Evolutionary conservation across 2,113 vertebrate species (phyloP).

Genomic region (Anser cygnoides): DNA sequence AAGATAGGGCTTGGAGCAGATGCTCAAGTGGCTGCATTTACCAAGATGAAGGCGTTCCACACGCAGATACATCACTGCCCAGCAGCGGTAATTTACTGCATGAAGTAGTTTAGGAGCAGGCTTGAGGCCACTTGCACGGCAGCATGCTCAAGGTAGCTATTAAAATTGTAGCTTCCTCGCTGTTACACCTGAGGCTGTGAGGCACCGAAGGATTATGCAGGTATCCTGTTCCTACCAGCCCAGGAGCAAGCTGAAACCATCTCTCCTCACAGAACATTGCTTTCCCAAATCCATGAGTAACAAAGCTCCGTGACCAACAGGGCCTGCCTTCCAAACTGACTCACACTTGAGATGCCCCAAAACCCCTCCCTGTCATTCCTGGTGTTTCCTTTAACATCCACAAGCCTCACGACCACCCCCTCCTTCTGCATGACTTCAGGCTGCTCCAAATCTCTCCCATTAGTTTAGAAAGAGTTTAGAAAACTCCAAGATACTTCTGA

Average conservation of each 20-base stretch:
- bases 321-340: background rate
- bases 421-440: background rate
- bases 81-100: background rate
- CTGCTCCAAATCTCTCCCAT: background rate
- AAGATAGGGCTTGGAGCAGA: background rate
- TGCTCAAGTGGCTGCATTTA: background rate
- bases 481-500: background rate
- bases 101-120: background rate
- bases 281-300: background rate
- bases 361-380: background rate
- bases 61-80: background rate
- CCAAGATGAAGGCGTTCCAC: background rate
- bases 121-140: background rate
- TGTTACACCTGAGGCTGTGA: background rate
- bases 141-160: background rate
- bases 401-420: background rate
- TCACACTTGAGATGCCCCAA: background rate
- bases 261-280: background rate
- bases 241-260: background rate
- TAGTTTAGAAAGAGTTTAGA: background rate
- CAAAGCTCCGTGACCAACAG: background rate
- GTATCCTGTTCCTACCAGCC: background rate
- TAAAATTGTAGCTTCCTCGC: background rate
- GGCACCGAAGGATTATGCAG: background rate
- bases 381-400: background rate